Evolutionary conservation across 2,888 invertebrate genomes (phyloP), one percentile per base, ranked within the genome.

Genomic region (Orchesella flavescens): DNA sequence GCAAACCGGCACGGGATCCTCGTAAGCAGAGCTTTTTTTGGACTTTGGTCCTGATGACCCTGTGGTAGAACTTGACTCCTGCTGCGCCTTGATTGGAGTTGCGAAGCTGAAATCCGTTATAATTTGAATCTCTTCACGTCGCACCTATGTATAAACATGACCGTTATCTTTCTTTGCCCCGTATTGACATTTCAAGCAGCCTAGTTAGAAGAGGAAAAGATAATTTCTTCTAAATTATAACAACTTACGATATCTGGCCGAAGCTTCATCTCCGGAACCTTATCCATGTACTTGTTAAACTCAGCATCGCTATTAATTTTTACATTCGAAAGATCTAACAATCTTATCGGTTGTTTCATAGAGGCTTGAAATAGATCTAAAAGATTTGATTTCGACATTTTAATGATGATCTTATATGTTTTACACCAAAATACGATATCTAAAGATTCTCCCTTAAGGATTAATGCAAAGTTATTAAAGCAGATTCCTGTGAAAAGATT

Each of bases 201-300:
- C n/a, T n/a, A n/a, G n/a, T n/a, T n/a, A n/a, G n/a, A n/a, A n/a
- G n/a, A n/a, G n/a, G n/a, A n/a, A n/a, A n/a, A n/a, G n/a, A 4
- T 15, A 61, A 2, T 9, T 17, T 72, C 10, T 34, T n/a, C 19
- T 1, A 73, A 21, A 19, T 23, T 34, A 23, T 9, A 12, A 17
- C 12, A 69, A 24, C 68, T 78, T 74, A 94, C 95, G 92, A 95
- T 96, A 89, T 96, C 96, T 0, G 95, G 93, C 87, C 95, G 93
- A 87, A 96, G 95, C 91, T 96, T 96, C 89, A 94, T 95, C 90
- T 97, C 97, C 0, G 96, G 96, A n/a, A 96, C 95, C 91, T 94
- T 95, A 89, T 96, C 96, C 90, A 95, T 92, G 65, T 96, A 92
- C 79, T 93, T 93, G 88, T 94, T 93, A 87, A 95, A 95, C 89